Evolutionary conservation across 2,888 invertebrate species (phyloP), one percentile per base, ranked within the genome.

Genomic region (Synergus umbraculus): DNA sequence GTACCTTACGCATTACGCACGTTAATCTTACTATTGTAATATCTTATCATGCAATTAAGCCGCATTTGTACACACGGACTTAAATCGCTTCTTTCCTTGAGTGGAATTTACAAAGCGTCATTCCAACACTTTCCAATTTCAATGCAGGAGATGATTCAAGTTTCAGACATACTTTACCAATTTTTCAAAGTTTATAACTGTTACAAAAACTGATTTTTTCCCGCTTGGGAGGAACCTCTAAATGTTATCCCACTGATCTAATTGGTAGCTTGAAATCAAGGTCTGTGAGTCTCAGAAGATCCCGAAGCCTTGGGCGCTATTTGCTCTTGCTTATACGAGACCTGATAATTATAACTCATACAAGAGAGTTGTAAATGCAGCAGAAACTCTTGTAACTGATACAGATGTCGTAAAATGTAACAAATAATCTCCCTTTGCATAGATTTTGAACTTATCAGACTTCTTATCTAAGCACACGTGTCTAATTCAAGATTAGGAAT

Each of bases 401-500:
- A 46, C 46, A 67, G 18, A 44, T 46, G 66, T 66, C 66, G 66
- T 66, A 66, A 66, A 66, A 3, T 66, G 44, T 67, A 67, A 22
- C 67, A 43, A 22, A 67, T 67, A 67, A 67, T 67, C 67, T 67
- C 46, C 46, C 5, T 54, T 5, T 46, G 22, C 67, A 13, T 44
- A 29, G 63, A 67, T 67, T 67, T 67, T 67, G 22, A 44, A 46
- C 18, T 67, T 66, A 66, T 66, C 66, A 13, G 43, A 41, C 43
- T 66, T 1, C 67, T 67, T 67, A 67, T 67, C 67, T 67, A 67
- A 18, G 67, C 67, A 46, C 67, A 67, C 67, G 67, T 67, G 67
- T 67, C 67, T 67, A 46, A 67, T 67, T 67, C 67, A 67, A 18
- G 67, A 67, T 46, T 67, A 67, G 67, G 46, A 67, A 66, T 66